Conservation (phyloP, 2,113 vertebrate genomes). For the Alligator mississippiensis region DNA sequence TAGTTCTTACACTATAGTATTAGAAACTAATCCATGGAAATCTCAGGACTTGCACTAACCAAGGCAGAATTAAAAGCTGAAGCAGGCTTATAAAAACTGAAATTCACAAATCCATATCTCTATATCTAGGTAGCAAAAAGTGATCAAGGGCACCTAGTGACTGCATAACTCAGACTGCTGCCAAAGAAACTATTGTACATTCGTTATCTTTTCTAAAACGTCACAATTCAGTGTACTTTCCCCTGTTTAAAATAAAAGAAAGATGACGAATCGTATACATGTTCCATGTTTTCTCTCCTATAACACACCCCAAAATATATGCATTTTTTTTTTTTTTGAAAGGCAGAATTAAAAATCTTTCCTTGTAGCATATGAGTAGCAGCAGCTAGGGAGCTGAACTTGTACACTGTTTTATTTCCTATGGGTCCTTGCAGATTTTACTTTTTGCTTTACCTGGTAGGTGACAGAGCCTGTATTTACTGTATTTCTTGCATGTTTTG, state of each 20-base stretch:
- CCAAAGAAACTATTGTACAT: background rate
- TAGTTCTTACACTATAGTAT: background rate
- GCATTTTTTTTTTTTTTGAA: too few relatives aligned
- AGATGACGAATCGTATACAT: background rate
- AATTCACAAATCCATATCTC: conserved; percentile 13
- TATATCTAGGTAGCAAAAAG: background rate
- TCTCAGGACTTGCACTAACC: background rate
- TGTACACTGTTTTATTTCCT: too few relatives aligned
- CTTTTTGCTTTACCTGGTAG: too few relatives aligned
- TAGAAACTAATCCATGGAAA: background rate
- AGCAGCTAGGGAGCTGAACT: too few relatives aligned
- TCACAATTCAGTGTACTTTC: background rate
- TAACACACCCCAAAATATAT: too few relatives aligned
- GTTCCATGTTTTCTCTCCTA: too few relatives aligned
- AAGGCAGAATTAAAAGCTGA: background rate
- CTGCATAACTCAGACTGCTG: conserved; percentile 10
- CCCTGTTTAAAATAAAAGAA: background rate
- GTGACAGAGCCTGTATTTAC: too few relatives aligned
- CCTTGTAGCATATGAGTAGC: too few relatives aligned
- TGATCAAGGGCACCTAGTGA: background rate
- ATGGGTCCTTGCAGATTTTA: too few relatives aligned
- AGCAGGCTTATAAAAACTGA: conserved; percentile 2
- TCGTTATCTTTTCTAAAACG: conserved; percentile 7
- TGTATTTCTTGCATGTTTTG: too few relatives aligned
- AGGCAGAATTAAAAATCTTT: too few relatives aligned